Evolutionary conservation across 2,797 vertebrate genomes (phyloP), one percentile per base, ranked within the genome.

Genomic region (Siniperca undulata): DNA sequence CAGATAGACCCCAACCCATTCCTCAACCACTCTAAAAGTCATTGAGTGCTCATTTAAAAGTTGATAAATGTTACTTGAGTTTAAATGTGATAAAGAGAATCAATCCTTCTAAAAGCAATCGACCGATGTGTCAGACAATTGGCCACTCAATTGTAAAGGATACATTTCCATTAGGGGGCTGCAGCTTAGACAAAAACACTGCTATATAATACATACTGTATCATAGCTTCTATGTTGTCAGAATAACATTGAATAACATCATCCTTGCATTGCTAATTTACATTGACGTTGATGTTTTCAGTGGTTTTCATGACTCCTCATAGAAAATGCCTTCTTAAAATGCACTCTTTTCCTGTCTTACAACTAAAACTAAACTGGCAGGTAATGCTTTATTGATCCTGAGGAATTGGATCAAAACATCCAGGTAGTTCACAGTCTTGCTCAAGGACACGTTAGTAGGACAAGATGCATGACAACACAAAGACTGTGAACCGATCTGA

Each of bases 21-120:
- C 20, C 42, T 9, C 46, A 30, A 64, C 7, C 53, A 65, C 74
- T 83, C 48, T 42, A 24, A 27, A 58, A 77, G 65, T 81, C 66
- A 74, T 1, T 62, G 17, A 76, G 38, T 30, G 72, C 56, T 77
- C 77, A 81, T 81, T 80, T 81, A 77, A 85, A 80, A 56, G 65
- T 42, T 86, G 67, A 84, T 84, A 34, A 75, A 85, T 74, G 74
- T 81, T 89, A 69, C 81, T 67, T 80, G 68, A 74, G 13, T 65
- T 70, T 76, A 70, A 91, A 72, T 62, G 71, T 11, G 73, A 65
- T 78, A 13, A 78, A 58, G 53, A 59, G 13, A 70, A 75, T 78
- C 67, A 72, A 62, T 83, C 53, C 46, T 20, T 75, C 55, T 84
- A 61, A 90, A 88, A 82, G 77, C 73, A 70, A 77, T 84, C 34